Base-by-base conservation (phyloP, 1,140 invertebrate species). In the Caenorhabditis inopinata region DNA sequence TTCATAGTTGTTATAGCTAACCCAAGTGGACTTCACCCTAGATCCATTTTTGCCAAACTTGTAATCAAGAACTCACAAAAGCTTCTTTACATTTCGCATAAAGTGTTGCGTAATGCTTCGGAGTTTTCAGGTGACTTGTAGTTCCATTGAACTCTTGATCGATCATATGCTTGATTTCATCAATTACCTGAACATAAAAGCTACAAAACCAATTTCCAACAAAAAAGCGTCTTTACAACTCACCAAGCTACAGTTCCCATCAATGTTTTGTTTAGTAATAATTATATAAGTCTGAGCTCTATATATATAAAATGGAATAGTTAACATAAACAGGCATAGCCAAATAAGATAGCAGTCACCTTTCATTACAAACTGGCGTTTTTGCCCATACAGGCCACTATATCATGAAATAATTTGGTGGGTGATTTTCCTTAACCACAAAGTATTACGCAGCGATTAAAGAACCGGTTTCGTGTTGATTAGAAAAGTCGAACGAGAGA, bases 271-370 rank as follows among this genome's bases (percentile, higher is more conserved):
- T 21, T 68, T 68, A 0, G 29, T 32, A 68, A 38, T 29, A 38
- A 68, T 38, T 38, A 68, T 68, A 68, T 68, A 68, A 21, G 58
- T 29, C 23, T 68, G 58, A 4, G 58, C 58, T 68, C 58, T 11
- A 21, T 29, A 68, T 16, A 68, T 32, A 68, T 68, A 68, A 38
- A 68, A 68, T 7, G 58, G 58, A 38, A 68, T 68, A 21, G 58
- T 68, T 21, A 68, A 11, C 58, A 68, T 38, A 2, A 32, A 29
- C 58, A 68, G 25, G 21, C 32, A 42, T 9, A 68, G 6, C 58
- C 58, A 68, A 2, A 68, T 29, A 7, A 68, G 1, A 42, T 21
- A 68, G 23, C 58, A 68, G 11, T 25, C 18, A n/a, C 58, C 32
- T n/a, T 68, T 68, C 58, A 68, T 68, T 68, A 7, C 38, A 11